Evolutionary conservation across 1,140 invertebrate genomes (phyloP), one percentile per base, ranked within the genome.

Genomic region (Drosophila tsacasi): DNA sequence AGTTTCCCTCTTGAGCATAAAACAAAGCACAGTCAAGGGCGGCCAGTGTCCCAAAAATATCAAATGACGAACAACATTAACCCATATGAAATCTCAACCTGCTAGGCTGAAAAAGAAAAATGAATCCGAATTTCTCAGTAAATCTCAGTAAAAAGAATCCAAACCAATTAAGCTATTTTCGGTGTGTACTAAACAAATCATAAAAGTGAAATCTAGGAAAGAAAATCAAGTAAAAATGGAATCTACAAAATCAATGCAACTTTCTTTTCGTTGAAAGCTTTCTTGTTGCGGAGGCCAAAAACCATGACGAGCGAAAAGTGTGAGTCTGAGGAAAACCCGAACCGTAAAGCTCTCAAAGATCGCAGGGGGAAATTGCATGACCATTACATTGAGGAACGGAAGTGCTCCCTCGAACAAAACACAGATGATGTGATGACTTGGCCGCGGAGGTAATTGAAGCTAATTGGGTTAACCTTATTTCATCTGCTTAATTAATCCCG

Each of bases 401-500:
- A 77, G 57, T 40, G 74, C 30, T 49, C 30, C 54, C 50, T 35
- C 50, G 19, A 10, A 25, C 47, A n/a, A n/a, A 17, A 3, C 12
- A 75, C 15, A 54, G 50, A 62, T 77, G 58, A 47, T 62, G 60
- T 55, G 73, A 64, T 76, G 59, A 57, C 42, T 60, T 25, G 57
- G 25, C 23, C 39, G 23, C n/a, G 13, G 32, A 52, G 46, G 59
- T 69, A 90, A 89, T 89, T 89, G 78, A 90, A 90, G 84, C 78
- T 79, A 89, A 89, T 89, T 90, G 84, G 81, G 85, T 90, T 90
- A 89, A 76, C 81, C 71, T 78, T 81, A 73, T 73, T 50, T 52
- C 55, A 50, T 66, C 55, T 44, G 50, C 49, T 79, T 81, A 89
- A 89, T 89, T 75, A 81, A 90, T 76, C 66, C 35, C 49, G 71